Base-by-base conservation (phyloP, 2,797 vertebrate genomes). In the Balearica regulorum region DNA sequence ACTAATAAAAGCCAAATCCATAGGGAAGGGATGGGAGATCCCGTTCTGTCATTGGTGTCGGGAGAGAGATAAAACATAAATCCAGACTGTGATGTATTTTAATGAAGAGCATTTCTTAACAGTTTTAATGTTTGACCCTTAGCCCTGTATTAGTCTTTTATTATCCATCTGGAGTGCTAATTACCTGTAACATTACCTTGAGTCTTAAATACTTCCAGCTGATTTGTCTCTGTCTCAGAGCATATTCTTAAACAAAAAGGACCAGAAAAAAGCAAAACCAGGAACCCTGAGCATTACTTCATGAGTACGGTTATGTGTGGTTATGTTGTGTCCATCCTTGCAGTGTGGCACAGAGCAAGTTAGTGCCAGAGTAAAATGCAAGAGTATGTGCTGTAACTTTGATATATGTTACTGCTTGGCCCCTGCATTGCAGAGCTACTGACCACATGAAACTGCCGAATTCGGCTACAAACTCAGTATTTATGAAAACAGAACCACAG, bases 161-260 rank as follows among this genome's bases (percentile, higher is more conserved):
- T 94, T 96, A 92, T 80, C 46, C 61, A 49, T 66, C 64, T 94
- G 29, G 29, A 95, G 29, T n/a, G 33, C n/a, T 88, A 84, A 88
- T 72, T 92, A n/a, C 9, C 73, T 65, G 44, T n/a, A 79, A 64
- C 8, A 16, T 89, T 54, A 49, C 9, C n/a, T 76, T 79, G 43
- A 78, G 55, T 75, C 66, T 81, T 90, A 86, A 92, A 85, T 55
- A 68, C 16, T 76, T 94, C 41, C 61, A 76, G 33, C 18, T 84
- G 17, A 80, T 82, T 72, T 93, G 28, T 70, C 64, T 87, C 53
- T 76, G 28, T 60, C 33, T 66, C 76, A 94, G 70, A 53, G 31
- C 5, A 69, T 22, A 83, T 51, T 66, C 22, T 70, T 78, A 73
- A 85, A 91, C 25, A 89, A 77, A 76, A 81, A 79, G 2, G 31